phyloP scores from a whole-genome alignment of 2,888 invertebrate species.

The Sphecodes monilicornis region DNA sequence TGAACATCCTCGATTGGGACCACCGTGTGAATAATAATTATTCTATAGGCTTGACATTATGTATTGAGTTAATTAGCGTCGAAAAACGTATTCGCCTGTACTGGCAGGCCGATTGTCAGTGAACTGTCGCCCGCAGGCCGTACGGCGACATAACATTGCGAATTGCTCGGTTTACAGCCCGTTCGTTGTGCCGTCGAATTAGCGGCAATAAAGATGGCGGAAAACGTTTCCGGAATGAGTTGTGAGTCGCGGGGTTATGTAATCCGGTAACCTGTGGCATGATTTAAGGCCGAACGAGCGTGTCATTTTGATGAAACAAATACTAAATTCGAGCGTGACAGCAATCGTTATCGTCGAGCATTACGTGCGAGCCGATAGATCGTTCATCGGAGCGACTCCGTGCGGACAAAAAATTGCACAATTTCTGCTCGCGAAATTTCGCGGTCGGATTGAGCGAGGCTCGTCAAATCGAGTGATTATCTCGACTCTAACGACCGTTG shows the following conservation, averaged over 20 bases:
- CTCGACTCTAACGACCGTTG: constrained; percentile 52
- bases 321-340: background rate
- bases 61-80: too few relatives aligned
- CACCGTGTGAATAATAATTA: too few relatives aligned
- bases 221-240: background rate
- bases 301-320: background rate
- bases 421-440: background rate
- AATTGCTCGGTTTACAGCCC: background rate
- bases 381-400: background rate
- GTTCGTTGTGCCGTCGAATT: background rate
- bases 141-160: background rate
- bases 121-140: background rate
- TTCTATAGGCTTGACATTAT: too few relatives aligned
- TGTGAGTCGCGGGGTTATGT: background rate
- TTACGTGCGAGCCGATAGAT: background rate
- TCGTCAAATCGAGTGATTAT: constrained; percentile 50
- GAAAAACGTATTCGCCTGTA: background rate
- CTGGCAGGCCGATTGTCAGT: background rate
- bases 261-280: background rate
- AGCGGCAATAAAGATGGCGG: background rate
- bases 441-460: constrained; percentile 40
- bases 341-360: background rate
- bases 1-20: too few relatives aligned
- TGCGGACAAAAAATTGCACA: background rate
- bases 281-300: constrained; percentile 5